Evolutionary conservation across 2,888 invertebrate genomes (phyloP).

Genomic region (Cataglyphis livida): DNA sequence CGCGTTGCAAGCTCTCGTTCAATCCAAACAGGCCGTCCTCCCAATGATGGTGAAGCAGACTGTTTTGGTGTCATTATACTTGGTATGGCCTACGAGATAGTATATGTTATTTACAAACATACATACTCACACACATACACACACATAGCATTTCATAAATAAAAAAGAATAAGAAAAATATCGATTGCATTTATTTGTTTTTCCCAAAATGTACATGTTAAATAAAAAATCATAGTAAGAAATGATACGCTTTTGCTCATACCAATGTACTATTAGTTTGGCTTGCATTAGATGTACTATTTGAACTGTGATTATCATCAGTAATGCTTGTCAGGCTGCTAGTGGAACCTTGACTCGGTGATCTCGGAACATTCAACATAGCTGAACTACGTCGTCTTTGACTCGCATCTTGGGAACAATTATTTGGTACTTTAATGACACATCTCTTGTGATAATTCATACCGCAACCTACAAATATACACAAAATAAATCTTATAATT

Average conservation of each 20-base stretch:
- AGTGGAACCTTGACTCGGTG: slow-evolving; percentile 92
- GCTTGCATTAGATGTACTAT: slow-evolving; percentile 85
- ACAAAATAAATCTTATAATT: background rate
- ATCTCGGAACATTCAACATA: slow-evolving; percentile 86
- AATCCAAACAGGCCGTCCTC: slow-evolving; percentile 90
- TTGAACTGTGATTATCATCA: slow-evolving; percentile 86
- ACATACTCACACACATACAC: background rate
- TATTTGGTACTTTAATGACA: slow-evolving; percentile 98
- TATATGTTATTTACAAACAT: slow-evolving; percentile 55
- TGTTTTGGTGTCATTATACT: slow-evolving; percentile 86
- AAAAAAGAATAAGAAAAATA: slow-evolving; percentile 29
- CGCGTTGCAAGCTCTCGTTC: slow-evolving; percentile 89
- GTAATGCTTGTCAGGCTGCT: slow-evolving; percentile 88
- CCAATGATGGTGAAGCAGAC: slow-evolving; percentile 90
- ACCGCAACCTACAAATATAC: slow-evolving; percentile 92
- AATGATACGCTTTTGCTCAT: slow-evolving; percentile 86
- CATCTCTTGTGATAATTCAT: slow-evolving; percentile 99
- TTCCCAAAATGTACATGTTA: background rate
- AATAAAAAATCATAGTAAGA: slow-evolving; percentile 7
- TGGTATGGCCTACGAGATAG: slow-evolving; percentile 79
- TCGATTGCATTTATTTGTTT: slow-evolving; percentile 30
- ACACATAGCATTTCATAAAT: slow-evolving; percentile 45
- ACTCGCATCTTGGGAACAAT: slow-evolving; percentile 90
- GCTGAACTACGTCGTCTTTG: slow-evolving; percentile 83
- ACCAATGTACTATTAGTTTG: slow-evolving; percentile 91